Evolutionary conservation across 2,113 vertebrate genomes (phyloP).

Genomic region (Myrmecobius fasciatus): DNA sequence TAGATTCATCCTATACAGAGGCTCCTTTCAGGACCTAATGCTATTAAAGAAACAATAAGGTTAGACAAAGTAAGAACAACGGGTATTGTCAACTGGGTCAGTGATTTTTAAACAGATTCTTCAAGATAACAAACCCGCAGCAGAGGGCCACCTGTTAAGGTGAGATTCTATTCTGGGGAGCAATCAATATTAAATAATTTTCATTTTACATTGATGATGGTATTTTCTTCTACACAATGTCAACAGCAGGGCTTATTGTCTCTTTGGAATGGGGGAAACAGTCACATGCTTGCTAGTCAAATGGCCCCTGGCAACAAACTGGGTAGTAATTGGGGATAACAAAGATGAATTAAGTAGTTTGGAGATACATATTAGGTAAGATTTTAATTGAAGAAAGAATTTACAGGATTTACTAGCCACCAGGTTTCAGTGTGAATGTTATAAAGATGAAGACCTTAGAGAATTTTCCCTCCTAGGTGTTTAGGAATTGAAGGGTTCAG

Average conservation of each 20-base stretch:
- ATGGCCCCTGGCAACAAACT: background rate
- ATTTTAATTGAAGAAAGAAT: background rate
- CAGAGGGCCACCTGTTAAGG: background rate
- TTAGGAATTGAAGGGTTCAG: background rate
- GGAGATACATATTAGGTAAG: background rate
- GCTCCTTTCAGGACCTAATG: background rate
- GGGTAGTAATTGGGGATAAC: background rate
- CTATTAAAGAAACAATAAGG: background rate
- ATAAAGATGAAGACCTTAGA: background rate
- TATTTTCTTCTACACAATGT: background rate
- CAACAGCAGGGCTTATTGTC: background rate
- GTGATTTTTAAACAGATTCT: background rate
- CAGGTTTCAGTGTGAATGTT: background rate
- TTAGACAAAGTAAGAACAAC: background rate
- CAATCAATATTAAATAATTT: background rate
- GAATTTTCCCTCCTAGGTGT: background rate
- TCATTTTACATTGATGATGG: background rate
- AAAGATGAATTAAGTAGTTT: background rate
- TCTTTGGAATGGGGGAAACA: background rate
- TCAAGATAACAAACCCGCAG: background rate
- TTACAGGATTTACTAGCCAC: background rate
- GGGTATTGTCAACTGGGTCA: background rate
- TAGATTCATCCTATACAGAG: background rate
- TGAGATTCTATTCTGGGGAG: background rate
- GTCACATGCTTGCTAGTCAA: background rate